These are phyloP conservation scores for Erythrocebus patas DNA, from an alignment of 2,113 vertebrate species.

Conservation along the genomic window DNA sequence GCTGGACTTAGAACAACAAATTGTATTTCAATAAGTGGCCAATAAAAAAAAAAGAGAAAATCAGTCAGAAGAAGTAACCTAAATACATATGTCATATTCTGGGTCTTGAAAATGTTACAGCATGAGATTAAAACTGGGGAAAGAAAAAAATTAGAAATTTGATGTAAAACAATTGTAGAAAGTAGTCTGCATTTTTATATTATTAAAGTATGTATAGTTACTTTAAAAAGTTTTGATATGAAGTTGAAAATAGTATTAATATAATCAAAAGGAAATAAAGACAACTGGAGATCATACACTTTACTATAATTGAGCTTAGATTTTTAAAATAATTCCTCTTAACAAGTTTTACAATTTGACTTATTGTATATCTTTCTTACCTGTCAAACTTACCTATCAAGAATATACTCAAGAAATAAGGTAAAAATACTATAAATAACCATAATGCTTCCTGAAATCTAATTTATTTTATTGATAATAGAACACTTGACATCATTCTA, in stretches of 20 bases:
- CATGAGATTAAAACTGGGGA: background rate
- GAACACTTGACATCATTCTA: background rate
- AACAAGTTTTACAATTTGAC: background rate
- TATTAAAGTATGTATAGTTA: background rate
- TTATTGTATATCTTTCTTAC: background rate
- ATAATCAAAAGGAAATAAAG: background rate
- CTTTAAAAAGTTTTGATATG: background rate
- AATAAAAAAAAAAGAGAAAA: background rate
- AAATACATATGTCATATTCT: background rate
- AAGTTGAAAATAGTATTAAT: background rate
- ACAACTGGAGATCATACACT: background rate
- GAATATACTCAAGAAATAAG: background rate
- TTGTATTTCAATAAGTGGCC: background rate
- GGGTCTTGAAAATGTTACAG: background rate
- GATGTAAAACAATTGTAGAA: background rate
- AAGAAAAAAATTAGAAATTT: background rate
- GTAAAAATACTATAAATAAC: background rate
- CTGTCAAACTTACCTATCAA: background rate
- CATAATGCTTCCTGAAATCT: background rate
- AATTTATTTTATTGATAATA: background rate
- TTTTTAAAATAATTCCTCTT: background rate
- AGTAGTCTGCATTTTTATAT: background rate
- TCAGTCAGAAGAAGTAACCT: background rate
- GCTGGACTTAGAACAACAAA: background rate
- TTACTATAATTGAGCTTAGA: background rate